A percentile compares a stretch with the other conserved stretches of the same genome.
Conservation (phyloP, 2,797 vertebrate species). For the Thaleichthys pacificus region DNA sequence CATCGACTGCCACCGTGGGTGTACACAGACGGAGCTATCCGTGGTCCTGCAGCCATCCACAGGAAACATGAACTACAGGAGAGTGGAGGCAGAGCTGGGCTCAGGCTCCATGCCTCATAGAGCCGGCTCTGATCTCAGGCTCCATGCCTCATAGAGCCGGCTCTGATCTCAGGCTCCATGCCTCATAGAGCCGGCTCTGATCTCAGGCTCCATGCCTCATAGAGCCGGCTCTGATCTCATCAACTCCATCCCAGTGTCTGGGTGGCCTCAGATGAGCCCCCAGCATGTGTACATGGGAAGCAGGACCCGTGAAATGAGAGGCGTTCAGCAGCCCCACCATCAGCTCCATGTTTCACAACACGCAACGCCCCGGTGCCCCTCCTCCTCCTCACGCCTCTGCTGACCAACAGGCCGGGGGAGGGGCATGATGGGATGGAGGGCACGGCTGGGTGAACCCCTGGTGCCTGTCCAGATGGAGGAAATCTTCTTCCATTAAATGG, state of each 20-base stretch:
- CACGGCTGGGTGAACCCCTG: slow-evolving; percentile 35
- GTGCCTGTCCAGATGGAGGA: slow-evolving; percentile 49
- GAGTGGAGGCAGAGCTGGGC: slow-evolving; percentile 37
- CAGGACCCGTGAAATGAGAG: slow-evolving; percentile 52
- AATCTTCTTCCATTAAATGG: slow-evolving; percentile 38
- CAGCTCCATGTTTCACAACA: slow-evolving; percentile 30
- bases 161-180: slow-evolving; percentile 46
- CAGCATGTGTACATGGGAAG: slow-evolving; percentile 41
- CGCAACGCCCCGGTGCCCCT: slow-evolving; percentile 29
- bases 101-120: not conserved
- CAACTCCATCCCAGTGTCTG: slow-evolving; percentile 36
- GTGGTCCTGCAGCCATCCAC: not conserved
- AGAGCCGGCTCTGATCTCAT: slow-evolving; percentile 53
- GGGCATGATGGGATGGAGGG: slow-evolving; percentile 34
- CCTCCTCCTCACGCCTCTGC: slow-evolving; percentile 35
- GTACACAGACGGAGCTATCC: too few relatives aligned
- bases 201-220: slow-evolving; percentile 36
- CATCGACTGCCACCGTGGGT: slow-evolving; percentile 16
- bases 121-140: slow-evolving; percentile 46
- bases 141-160: slow-evolving; percentile 41
- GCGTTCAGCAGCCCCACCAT: slow-evolving; percentile 33
- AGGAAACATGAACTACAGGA: slow-evolving; percentile 14
- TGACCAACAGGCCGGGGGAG: slow-evolving; percentile 34
- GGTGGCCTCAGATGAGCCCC: slow-evolving; percentile 53
- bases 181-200: slow-evolving; percentile 46